Evolutionary conservation across 1,140 invertebrate genomes (phyloP).

Genomic region (Odontomachus brunneus): DNA sequence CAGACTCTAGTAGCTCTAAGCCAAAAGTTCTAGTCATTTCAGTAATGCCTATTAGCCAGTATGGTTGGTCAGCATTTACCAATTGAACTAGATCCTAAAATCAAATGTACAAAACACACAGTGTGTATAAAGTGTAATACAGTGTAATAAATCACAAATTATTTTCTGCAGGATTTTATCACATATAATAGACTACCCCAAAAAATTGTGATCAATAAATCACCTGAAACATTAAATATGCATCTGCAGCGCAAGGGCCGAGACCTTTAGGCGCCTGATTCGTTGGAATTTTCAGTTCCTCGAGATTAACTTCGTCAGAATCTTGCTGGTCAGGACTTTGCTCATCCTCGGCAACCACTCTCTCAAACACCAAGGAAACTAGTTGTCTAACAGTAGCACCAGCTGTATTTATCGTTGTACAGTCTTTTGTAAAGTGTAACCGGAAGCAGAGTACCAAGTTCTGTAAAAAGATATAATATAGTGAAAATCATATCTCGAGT

Average conservation of each 20-base stretch:
- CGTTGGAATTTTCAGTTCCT: constrained; percentile 92
- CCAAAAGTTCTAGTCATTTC: constrained; percentile 99
- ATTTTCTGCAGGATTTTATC: neutral
- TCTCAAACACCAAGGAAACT: constrained; percentile 98
- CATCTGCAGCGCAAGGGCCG: constrained; percentile 96
- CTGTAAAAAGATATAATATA: constrained; percentile 85
- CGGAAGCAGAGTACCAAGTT: constrained; percentile 98
- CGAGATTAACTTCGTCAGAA: constrained; percentile 88
- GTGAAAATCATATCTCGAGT: neutral
- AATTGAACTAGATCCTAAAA: constrained; percentile 96
- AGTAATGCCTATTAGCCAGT: constrained; percentile 97
- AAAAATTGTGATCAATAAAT: constrained; percentile 29
- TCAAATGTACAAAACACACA: no score
- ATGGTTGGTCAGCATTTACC: constrained; percentile 97
- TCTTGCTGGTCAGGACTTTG: constrained; percentile 78
- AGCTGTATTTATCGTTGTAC: constrained; percentile 97
- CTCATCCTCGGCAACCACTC: constrained; percentile 92
- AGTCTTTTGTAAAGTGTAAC: constrained; percentile 97
- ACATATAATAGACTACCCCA: constrained; percentile 10
- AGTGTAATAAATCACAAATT: constrained; percentile 30
- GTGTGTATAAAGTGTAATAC: no score
- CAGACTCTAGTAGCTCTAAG: constrained; percentile 96
- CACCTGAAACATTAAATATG: constrained; percentile 97
- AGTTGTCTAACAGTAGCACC: constrained; percentile 98
- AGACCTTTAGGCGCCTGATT: constrained; percentile 92